A percentile compares a stretch with the other conserved stretches of the same genome.
Conservation (phyloP, 2,797 vertebrate species). For the Arremon aurantiirostris region DNA sequence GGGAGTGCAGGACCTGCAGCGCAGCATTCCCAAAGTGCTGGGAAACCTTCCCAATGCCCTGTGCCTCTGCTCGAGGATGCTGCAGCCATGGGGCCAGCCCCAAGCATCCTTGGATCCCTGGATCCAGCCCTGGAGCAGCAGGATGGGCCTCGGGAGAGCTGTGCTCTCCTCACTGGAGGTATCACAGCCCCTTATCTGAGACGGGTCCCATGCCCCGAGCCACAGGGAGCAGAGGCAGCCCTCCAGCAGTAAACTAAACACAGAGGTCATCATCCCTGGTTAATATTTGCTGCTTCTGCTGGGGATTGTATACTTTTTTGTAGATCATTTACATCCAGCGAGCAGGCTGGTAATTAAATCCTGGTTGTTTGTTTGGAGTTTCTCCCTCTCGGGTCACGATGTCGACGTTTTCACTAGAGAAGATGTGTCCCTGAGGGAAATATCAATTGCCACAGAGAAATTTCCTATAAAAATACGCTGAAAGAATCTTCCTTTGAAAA, state of each 20-base stretch:
- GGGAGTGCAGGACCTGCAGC: not conserved
- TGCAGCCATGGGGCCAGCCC: not conserved
- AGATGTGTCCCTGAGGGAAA: slow-evolving; percentile 65
- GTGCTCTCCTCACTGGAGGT: not conserved
- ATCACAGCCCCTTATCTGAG: slow-evolving; percentile 44
- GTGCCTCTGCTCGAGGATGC: accelerated
- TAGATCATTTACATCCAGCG: slow-evolving; percentile 66
- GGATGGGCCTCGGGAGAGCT: not conserved
- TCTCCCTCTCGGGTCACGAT: slow-evolving; percentile 66
- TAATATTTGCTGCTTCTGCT: slow-evolving; percentile 67
- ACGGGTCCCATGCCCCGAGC: slow-evolving; percentile 60
- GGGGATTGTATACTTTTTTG: slow-evolving; percentile 64
- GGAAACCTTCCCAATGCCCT: not conserved
- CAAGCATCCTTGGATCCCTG: not conserved
- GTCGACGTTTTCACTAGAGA: slow-evolving; percentile 76
- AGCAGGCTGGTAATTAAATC: slow-evolving; percentile 72
- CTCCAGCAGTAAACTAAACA: slow-evolving; percentile 72
- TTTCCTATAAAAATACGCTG: slow-evolving; percentile 41
- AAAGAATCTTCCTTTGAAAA: slow-evolving; percentile 53
- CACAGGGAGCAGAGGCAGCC: slow-evolving; percentile 65
- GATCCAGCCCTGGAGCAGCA: not conserved
- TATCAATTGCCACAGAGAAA: slow-evolving; percentile 42
- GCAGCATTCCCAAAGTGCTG: accelerated
- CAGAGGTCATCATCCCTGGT: slow-evolving; percentile 59
- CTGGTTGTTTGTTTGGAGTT: slow-evolving; percentile 68